phyloP scores from a whole-genome alignment of 2,797 vertebrate species.

The Protonibea diacanthus region DNA sequence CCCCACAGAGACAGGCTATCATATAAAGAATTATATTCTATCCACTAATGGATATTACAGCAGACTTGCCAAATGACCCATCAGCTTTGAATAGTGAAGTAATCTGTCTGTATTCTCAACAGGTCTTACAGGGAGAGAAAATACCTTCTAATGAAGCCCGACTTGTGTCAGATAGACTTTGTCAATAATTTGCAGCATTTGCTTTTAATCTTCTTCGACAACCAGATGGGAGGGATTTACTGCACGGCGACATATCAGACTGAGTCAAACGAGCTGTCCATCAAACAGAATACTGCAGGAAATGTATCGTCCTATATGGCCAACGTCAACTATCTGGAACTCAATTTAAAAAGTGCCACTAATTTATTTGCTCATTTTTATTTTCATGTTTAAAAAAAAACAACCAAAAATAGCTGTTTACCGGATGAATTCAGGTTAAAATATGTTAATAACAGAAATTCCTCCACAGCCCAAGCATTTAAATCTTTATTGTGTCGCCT shows the following conservation, averaged over 20 bases:
- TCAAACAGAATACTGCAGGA: conserved; percentile 34
- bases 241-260: conserved; percentile 20
- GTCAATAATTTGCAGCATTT: conserved; percentile 34
- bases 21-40: conserved; percentile 39
- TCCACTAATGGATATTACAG: conserved; percentile 41
- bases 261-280: conserved; percentile 11
- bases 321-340: neutral
- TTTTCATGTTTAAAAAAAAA: too few relatives aligned
- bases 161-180: conserved; percentile 37
- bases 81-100: conserved; percentile 43
- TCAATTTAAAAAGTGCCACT: neutral
- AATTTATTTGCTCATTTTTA: too few relatives aligned
- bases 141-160: conserved; percentile 39
- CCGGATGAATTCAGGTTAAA: conserved; percentile 1
- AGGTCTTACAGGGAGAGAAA: conserved; percentile 37
- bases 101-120: conserved; percentile 41
- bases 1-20: conserved; percentile 41
- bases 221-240: conserved; percentile 48
- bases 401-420: conserved; percentile 14
- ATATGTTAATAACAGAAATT: conserved; percentile 16
- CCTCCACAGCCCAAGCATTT: neutral
- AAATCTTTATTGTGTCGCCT: neutral
- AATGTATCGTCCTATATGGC: neutral
- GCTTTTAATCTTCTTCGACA: conserved; percentile 46
- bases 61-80: conserved; percentile 62